Percentiles rank a stretch among this genome's conserved stretches.
These are phyloP conservation scores for Microcebus murinus DNA, from an alignment of 2,113 vertebrate genomes.

Conservation along the genomic window DNA sequence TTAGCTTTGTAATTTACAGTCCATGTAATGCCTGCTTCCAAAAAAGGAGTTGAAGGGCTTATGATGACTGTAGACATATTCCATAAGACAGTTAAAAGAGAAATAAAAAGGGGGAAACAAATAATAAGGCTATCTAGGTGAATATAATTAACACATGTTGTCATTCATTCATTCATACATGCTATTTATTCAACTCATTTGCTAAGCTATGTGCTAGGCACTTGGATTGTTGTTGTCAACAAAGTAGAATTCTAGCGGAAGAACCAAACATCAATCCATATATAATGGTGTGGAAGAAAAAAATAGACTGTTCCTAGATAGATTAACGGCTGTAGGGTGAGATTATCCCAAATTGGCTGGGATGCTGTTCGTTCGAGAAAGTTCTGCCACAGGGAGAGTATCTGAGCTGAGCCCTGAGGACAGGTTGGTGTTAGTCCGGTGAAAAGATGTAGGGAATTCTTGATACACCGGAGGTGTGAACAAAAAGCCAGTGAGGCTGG, in stretches of 20 bases:
- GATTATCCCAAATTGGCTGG: too few relatives aligned
- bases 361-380: background rate
- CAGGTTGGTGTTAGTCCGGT: background rate
- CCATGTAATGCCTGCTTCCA: background rate
- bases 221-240: background rate
- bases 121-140: background rate
- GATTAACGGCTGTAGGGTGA: background rate
- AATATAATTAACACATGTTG: background rate
- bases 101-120: background rate
- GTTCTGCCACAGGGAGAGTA: background rate
- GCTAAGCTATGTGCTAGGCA: background rate
- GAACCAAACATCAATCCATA: background rate
- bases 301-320: background rate
- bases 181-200: background rate
- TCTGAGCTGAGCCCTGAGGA: background rate
- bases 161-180: background rate
- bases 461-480: background rate
- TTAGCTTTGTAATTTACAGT: background rate
- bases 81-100: background rate
- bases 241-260: background rate
- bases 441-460: background rate
- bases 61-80: background rate
- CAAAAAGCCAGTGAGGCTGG: background rate
- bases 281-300: background rate
- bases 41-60: background rate